A percentile compares a stretch with the other conserved stretches of the same genome.
Evolutionary conservation across 2,888 invertebrate genomes (phyloP).

Genomic region (Ectropis crepuscularia): DNA sequence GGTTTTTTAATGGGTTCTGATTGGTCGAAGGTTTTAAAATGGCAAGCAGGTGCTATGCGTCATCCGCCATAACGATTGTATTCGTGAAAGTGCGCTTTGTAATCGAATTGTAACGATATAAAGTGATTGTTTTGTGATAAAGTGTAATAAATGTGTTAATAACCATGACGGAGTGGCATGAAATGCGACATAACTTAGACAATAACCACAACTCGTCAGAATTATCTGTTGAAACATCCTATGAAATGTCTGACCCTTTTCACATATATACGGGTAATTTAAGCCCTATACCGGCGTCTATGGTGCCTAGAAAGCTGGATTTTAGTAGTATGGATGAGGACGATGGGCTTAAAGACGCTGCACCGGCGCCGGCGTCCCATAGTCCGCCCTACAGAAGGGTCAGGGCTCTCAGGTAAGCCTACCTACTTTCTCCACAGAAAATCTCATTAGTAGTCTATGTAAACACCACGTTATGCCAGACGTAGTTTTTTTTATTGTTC

Average conservation of each 20-base stretch:
- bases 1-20: conserved; percentile 66
- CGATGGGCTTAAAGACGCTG: conserved; percentile 68
- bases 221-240: conserved; percentile 85
- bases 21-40: conserved; percentile 62
- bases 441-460: conserved; percentile 25
- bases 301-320: conserved; percentile 86
- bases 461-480: conserved; percentile 56
- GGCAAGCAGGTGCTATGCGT: conserved; percentile 78
- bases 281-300: conserved; percentile 81
- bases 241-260: conserved; percentile 87
- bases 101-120: conserved; percentile 54
- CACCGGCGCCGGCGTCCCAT: conserved; percentile 64
- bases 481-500: background rate
- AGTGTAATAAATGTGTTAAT: conserved; percentile 65
- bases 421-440: conserved; percentile 41
- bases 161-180: conserved; percentile 79
- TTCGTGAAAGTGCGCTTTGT: conserved; percentile 77
- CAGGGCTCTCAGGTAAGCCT: conserved; percentile 80
- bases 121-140: conserved; percentile 60
- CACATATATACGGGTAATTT: conserved; percentile 85
- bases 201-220: conserved; percentile 79
- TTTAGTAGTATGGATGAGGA: conserved; percentile 79
- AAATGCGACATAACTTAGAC: conserved; percentile 71
- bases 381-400: conserved; percentile 86
- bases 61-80: conserved; percentile 79